Evolutionary conservation across 37 sponge, comb jelly and placozoan genomes (phyloP).

Genomic region (Agelas oroides): DNA sequence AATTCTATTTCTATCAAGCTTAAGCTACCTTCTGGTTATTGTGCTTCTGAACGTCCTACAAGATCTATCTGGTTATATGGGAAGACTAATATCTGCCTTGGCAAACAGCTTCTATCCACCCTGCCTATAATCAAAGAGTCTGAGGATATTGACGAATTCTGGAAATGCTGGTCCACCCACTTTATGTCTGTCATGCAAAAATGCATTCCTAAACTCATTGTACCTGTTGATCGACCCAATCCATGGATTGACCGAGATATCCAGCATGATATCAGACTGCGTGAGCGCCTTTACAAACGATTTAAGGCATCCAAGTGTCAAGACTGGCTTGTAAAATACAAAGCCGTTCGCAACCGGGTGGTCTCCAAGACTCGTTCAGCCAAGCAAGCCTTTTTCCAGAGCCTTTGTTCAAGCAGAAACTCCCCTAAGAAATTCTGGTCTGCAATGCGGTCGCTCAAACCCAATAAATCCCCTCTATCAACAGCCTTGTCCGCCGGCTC

Average conservation of each 20-base stretch:
- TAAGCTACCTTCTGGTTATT: background rate
- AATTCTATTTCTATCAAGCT: background rate
- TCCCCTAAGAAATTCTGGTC: background rate
- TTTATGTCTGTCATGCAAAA: background rate
- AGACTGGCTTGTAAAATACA: background rate
- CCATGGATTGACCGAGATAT: conserved; percentile 5
- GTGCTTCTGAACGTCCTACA: background rate
- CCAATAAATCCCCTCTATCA: too few relatives aligned
- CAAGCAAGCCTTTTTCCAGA: background rate
- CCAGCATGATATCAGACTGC: background rate
- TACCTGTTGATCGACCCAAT: background rate
- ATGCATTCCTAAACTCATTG: background rate
- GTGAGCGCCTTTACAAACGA: background rate
- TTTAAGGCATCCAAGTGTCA: background rate
- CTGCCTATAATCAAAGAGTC: background rate
- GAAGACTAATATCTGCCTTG: background rate
- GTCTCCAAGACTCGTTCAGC: background rate
- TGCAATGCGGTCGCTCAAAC: background rate
- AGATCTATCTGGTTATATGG: background rate
- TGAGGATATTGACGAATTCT: background rate
- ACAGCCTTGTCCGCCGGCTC: background rate
- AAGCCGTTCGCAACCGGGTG: background rate
- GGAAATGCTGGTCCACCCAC: background rate
- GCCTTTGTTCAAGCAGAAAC: too few relatives aligned
- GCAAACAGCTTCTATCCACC: background rate